Conservation (phyloP, 1,140 invertebrate genomes). For the Ostrea denselamellosa region DNA sequence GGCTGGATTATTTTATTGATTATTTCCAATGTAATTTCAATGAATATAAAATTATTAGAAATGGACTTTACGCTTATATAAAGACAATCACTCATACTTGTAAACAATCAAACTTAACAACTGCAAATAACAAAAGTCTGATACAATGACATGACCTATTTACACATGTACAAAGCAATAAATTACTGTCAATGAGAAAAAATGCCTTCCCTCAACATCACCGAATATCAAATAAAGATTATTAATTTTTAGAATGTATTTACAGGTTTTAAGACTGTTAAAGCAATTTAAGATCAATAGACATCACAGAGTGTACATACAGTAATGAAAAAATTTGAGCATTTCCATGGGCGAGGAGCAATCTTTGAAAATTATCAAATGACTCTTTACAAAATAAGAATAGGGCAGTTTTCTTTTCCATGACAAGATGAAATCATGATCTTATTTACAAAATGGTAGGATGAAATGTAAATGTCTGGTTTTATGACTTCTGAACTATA, state of each 20-base stretch:
- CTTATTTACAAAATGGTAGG: slow-evolving; percentile 4
- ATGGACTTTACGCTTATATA: neutral
- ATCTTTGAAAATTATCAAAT: neutral
- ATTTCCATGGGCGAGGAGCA: slow-evolving; percentile 18
- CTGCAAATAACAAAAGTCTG: slow-evolving; percentile 30
- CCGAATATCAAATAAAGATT: neutral
- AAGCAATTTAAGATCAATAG: neutral
- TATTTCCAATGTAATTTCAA: neutral
- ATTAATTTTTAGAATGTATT: neutral
- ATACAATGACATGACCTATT: slow-evolving; percentile 26
- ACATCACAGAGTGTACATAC: slow-evolving; percentile 5
- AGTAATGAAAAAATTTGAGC: slow-evolving; percentile 13
- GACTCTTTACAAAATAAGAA: neutral
- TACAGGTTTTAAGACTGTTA: slow-evolving; percentile 1
- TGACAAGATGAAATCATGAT: slow-evolving; percentile 6
- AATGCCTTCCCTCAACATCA: slow-evolving; percentile 5
- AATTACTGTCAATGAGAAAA: slow-evolving; percentile 11
- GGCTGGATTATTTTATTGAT: neutral
- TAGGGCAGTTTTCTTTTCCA: slow-evolving; percentile 22
- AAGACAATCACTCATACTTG: slow-evolving; percentile 14
- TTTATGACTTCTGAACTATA: slow-evolving; percentile 74
- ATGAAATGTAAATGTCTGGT: neutral
- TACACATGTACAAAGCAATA: slow-evolving; percentile 23
- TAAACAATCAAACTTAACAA: slow-evolving; percentile 27
- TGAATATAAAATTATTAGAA: neutral